Conservation (phyloP, 2,888 invertebrate genomes). For the Fabriciana adippe region DNA sequence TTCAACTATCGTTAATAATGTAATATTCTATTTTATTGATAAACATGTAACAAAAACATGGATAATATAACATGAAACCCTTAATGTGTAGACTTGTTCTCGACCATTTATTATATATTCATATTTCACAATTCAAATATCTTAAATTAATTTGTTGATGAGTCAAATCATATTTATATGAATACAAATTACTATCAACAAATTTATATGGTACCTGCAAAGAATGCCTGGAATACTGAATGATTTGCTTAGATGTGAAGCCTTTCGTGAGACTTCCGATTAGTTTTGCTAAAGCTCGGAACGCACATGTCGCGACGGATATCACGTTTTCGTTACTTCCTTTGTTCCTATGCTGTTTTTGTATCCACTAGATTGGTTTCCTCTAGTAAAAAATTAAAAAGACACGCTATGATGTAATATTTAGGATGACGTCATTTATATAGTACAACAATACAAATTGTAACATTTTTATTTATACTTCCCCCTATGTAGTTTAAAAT, state of each 20-base stretch:
- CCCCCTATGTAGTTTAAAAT: too few species aligned
- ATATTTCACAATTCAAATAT: neutral
- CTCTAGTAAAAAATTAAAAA: neutral
- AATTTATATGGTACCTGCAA: conserved; percentile 34
- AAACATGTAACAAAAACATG: too few species aligned
- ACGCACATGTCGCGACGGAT: conserved; percentile 58
- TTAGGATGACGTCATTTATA: neutral
- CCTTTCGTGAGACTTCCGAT: conserved; percentile 56
- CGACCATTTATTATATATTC: neutral
- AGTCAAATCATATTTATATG: conserved; percentile 14
- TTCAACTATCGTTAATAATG: too few species aligned
- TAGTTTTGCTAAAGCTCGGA: conserved; percentile 50
- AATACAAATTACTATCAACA: conserved; percentile 21
- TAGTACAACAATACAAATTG: too few species aligned
- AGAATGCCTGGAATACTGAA: conserved; percentile 30
- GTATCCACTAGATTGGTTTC: conserved; percentile 19
- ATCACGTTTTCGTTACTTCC: conserved; percentile 70
- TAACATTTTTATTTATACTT: too few species aligned
- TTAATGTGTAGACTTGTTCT: too few species aligned
- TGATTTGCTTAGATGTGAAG: conserved; percentile 35
- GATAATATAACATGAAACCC: too few species aligned
- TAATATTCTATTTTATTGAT: too few species aligned
- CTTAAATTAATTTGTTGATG: neutral
- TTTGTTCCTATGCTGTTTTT: conserved; percentile 52
- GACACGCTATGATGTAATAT: conserved; percentile 2